Evolutionary conservation across 2,888 invertebrate genomes (phyloP).

Genomic region (Anorthoa munda): DNA sequence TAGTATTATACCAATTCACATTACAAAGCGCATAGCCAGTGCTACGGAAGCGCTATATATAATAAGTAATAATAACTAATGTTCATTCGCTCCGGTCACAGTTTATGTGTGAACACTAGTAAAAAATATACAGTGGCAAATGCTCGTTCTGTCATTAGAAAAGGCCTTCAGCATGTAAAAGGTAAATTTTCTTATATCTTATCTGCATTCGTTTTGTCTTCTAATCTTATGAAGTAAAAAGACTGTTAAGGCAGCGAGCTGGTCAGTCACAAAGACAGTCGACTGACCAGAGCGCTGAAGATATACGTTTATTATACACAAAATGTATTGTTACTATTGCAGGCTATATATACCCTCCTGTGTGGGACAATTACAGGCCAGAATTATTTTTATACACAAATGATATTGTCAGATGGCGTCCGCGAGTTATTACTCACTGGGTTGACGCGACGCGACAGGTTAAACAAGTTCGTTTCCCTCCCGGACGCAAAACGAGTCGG

Average conservation of each 20-base stretch:
- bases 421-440: slow-evolving; percentile 74
- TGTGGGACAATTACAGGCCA: not conserved
- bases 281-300: no score
- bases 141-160: no score
- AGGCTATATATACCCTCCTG: not conserved
- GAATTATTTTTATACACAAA: slow-evolving; percentile 47
- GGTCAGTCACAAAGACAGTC: no score
- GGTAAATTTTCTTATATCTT: no score
- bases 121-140: not conserved
- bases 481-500: slow-evolving; percentile 77
- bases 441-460: slow-evolving; percentile 76
- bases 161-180: no score
- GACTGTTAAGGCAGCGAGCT: no score
- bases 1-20: not conserved
- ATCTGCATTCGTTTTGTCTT: no score
- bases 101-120: not conserved
- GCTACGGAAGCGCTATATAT: no score
- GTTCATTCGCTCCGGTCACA: slow-evolving; percentile 12
- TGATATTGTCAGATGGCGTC: slow-evolving; percentile 66
- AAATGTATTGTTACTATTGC: not conserved
- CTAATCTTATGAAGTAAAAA: no score
- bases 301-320: no score
- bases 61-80: slow-evolving; percentile 5
- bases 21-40: slow-evolving; percentile 24
- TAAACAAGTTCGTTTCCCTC: slow-evolving; percentile 80